phyloP scores from a whole-genome alignment of 2,888 invertebrate genomes.

The Marasmarcha lunaedactyla region DNA sequence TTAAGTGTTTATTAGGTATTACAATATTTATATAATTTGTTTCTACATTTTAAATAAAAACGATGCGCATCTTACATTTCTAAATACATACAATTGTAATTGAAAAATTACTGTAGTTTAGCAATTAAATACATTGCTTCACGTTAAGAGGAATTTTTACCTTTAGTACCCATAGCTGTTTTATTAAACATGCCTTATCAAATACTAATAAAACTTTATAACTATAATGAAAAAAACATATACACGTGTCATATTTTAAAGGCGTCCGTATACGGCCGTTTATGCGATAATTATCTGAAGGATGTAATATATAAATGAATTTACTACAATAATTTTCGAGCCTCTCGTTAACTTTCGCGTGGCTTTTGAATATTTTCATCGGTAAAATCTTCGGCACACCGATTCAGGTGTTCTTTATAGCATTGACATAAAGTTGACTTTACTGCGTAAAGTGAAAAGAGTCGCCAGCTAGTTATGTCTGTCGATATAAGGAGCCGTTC shows the following conservation, averaged over 20 bases:
- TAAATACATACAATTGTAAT: no score
- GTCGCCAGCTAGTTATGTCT: constrained; percentile 3
- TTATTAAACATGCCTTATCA: constrained; percentile 18
- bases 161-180: not conserved
- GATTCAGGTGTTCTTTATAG: not conserved
- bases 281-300: constrained; percentile 24
- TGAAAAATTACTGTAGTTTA: no score
- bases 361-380: constrained; percentile 17
- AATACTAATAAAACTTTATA: constrained; percentile 23
- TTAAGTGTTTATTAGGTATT: no score
- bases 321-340: constrained; percentile 26
- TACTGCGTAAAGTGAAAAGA: not conserved
- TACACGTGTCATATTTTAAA: constrained; percentile 3
- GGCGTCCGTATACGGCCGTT: constrained; percentile 8
- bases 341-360: constrained; percentile 33
- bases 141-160: no score
- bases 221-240: constrained; percentile 19
- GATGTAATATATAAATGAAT: constrained; percentile 21
- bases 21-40: no score
- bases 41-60: no score
- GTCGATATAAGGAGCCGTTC: constrained; percentile 39
- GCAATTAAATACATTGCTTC: no score
- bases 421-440: not conserved
- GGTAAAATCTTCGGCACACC: not conserved
- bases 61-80: no score